A percentile compares a stretch with the other conserved stretches of the same genome.
Conservation (phyloP, 35 echinoderm and acorn worm species). For the Heliocidaris tuberculata region DNA sequence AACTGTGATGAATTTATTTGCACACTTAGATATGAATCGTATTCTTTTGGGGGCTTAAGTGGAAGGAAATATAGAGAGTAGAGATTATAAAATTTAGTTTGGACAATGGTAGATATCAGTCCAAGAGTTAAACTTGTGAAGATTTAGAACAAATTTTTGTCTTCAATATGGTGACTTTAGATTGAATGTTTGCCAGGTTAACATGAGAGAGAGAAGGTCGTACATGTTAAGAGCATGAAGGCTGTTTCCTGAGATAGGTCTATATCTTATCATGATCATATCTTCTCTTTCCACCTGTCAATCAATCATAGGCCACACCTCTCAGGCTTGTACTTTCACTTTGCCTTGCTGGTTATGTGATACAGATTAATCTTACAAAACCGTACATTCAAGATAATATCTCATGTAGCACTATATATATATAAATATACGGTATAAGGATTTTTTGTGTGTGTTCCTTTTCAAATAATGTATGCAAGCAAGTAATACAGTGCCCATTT, state of each 20-base stretch:
- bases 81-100: background rate
- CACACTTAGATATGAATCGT: background rate
- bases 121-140: background rate
- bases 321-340: background rate
- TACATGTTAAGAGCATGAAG: background rate
- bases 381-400: too few species aligned
- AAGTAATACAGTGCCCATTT: too few species aligned
- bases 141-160: background rate
- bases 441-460: too few species aligned
- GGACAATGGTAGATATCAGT: background rate
- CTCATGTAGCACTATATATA: too few species aligned
- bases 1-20: background rate
- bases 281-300: background rate
- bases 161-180: background rate
- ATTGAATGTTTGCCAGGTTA: background rate
- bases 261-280: constrained; percentile 22
- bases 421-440: too few species aligned
- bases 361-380: background rate
- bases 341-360: background rate
- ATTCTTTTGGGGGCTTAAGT: background rate
- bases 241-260: constrained; percentile 36
- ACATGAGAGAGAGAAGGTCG: background rate
- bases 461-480: too few species aligned
- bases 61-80: background rate
- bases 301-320: background rate